Evolutionary conservation across 2,888 invertebrate species (phyloP), one percentile per base, ranked within the genome.

Genomic region (Tethea ocularis): DNA sequence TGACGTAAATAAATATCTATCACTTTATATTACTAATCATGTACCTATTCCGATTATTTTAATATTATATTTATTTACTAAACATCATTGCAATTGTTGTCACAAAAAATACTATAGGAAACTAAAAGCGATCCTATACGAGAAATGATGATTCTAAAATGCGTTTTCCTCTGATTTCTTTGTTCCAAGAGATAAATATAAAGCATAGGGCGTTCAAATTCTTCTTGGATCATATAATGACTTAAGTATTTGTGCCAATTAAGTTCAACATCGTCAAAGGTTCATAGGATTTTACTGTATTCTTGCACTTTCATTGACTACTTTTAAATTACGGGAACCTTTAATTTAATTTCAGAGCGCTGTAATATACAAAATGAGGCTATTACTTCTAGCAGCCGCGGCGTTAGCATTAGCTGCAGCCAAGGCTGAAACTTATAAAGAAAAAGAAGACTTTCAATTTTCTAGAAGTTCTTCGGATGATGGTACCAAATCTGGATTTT

Each of bases 391-490:
- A 57, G 69, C 88, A 57, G 82, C 83, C 63, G 80, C 84, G 54
- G 65, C 87, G 61, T 69, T 79, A 72, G 87, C 83, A 56, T 55
- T 91, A 64, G 86, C 79, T 22, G 51, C 77, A 58, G 91, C 90
- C 53, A 87, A 77, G 66, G 92, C 93, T 8, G 93, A 89, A 65
- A 67, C 73, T 41, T 93, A 93, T 66, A 89, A 80, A 75, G 93
- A 93, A 75, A 89, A 84, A 61, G 93, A 93, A 80, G 93, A 93
- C 63, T 93, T 93, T 64, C 83, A 93, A 74, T 93, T 78, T 72
- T 87, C 92, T 20, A 83, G 93, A 69, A 92, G 91, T 66, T 92
- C 92, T n/a, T 80, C 90, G 1, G 93, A 92, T 60, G 93, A 93
- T 26, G 93, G 93, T 15, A 69, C 69, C 15, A 93, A 92, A 71